These are phyloP conservation scores for Drosophila aldrichi DNA, from an alignment of 2,888 invertebrate species.

Conservation along the genomic window DNA sequence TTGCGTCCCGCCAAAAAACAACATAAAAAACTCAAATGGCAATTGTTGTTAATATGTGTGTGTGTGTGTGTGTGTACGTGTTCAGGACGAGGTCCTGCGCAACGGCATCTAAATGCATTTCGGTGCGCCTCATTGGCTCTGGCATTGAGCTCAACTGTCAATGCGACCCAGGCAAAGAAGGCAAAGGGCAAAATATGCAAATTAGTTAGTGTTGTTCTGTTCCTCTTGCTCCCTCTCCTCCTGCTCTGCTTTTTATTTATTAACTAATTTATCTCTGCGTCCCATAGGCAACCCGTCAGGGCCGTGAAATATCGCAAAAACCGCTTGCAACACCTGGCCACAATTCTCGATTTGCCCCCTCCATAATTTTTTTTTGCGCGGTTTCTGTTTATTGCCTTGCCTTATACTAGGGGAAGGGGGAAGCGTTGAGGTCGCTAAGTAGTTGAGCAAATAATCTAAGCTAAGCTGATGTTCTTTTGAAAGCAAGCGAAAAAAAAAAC, in stretches of 20 bases:
- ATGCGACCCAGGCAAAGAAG: slow-evolving; percentile 60
- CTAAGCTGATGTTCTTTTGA: not conserved
- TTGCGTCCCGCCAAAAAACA: slow-evolving; percentile 69
- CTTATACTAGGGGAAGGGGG: slow-evolving; percentile 4
- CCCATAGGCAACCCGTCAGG: slow-evolving; percentile 61
- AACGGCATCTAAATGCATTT: slow-evolving; percentile 70
- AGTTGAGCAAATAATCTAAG: slow-evolving; percentile 8
- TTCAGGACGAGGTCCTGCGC: slow-evolving; percentile 19
- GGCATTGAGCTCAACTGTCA: slow-evolving; percentile 71
- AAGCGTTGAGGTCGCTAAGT: slow-evolving; percentile 21
- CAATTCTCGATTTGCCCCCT: slow-evolving; percentile 51
- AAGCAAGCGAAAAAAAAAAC: no score
- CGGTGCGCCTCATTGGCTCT: slow-evolving; percentile 75
- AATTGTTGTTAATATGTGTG: slow-evolving; percentile 50
- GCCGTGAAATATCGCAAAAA: slow-evolving; percentile 76
- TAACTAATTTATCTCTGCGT: slow-evolving; percentile 76
- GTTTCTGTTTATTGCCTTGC: slow-evolving; percentile 25
- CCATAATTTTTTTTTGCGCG: slow-evolving; percentile 22
- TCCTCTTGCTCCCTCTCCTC: slow-evolving; percentile 24
- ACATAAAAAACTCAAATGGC: slow-evolving; percentile 66
- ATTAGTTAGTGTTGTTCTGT: slow-evolving; percentile 65
- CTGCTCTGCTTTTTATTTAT: slow-evolving; percentile 62
- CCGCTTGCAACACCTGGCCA: slow-evolving; percentile 76
- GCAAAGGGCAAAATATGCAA: slow-evolving; percentile 82
- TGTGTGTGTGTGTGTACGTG: not conserved